Base-by-base conservation (phyloP, 2,888 invertebrate genomes). In the Lacanobia wlatinum region DNA sequence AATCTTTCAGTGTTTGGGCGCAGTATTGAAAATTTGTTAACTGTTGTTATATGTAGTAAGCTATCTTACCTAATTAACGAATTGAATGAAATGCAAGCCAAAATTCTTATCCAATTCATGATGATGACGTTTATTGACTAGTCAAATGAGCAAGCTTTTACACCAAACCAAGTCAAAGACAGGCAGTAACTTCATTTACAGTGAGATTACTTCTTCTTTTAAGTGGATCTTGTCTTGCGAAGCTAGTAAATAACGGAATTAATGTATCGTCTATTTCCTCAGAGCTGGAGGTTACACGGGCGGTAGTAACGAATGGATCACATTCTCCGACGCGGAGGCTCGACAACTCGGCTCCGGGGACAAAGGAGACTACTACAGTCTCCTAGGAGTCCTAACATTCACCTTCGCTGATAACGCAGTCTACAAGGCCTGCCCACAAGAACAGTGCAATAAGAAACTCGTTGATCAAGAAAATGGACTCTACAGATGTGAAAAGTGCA, bases 401-500 rank as follows among this genome's bases (percentile, higher is more conserved):
- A 96, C 99, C 23, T 97, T 97, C 88, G 96, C 97, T 10, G 98
- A 99, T 76, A 99, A 98, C 92, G 97, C 98, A 6, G 94, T 99
- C 68, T 99, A 99, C 94, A 98, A 98, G 94, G 98, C 99, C 0
- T 99, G 99, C 86, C 98, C 99, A 0, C 97, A 97, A 64, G 97
- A 98, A 1, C 97, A 97, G 66, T 99, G 99, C 94, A 99, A 99
- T 92, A 99, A 99, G 94, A 99, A 99, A 94, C 96, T 99, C 0
- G 96, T 98, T 12, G 99, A 99, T 92, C 97, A 98, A 88, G 98
- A 98, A 80, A 98, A 98, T 88, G 98, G 98, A 0, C 96, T 97
- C 90, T 99, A 97, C 94, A 97, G 99, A 67, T 99, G 99, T 93
- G 99, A 99, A 92, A 99, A 99, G 93, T 99, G 99, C 92, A 97